Evolutionary conservation across 2,113 vertebrate genomes (phyloP).

Genomic region (Eidolon helvum): DNA sequence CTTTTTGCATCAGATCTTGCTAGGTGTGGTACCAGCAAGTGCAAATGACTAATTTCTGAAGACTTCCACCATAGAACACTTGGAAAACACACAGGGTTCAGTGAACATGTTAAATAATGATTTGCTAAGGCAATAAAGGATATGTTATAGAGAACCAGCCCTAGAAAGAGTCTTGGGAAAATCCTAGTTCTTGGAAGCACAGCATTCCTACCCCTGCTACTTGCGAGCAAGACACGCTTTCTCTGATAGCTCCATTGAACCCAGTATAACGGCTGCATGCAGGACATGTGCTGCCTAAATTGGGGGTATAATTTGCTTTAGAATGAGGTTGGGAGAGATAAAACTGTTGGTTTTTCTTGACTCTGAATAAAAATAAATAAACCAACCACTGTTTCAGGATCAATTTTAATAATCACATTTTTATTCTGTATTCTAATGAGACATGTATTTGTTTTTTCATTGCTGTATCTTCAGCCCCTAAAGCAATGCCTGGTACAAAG

Average conservation of each 20-base stretch:
- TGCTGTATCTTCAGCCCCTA: background rate
- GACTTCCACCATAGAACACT: background rate
- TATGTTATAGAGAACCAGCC: background rate
- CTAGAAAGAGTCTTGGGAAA: background rate
- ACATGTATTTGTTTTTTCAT: background rate
- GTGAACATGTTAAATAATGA: background rate
- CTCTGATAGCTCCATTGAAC: background rate
- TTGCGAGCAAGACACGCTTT: background rate
- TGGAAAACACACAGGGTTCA: background rate
- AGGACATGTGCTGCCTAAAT: background rate
- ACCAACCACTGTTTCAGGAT: background rate
- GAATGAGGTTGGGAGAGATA: background rate
- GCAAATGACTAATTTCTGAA: constrained; percentile 32
- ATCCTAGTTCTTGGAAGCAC: background rate
- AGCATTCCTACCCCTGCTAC: background rate
- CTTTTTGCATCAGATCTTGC: constrained; percentile 44
- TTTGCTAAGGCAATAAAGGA: background rate
- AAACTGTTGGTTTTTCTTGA: background rate
- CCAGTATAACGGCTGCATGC: background rate
- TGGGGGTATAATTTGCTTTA: background rate
- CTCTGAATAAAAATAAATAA: background rate
- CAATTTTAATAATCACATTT: background rate
- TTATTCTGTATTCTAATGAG: background rate
- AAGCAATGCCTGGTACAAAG: background rate
- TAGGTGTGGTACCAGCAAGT: background rate